Conservation (phyloP, 2,113 vertebrate species). For the Thymallus thymallus region DNA sequence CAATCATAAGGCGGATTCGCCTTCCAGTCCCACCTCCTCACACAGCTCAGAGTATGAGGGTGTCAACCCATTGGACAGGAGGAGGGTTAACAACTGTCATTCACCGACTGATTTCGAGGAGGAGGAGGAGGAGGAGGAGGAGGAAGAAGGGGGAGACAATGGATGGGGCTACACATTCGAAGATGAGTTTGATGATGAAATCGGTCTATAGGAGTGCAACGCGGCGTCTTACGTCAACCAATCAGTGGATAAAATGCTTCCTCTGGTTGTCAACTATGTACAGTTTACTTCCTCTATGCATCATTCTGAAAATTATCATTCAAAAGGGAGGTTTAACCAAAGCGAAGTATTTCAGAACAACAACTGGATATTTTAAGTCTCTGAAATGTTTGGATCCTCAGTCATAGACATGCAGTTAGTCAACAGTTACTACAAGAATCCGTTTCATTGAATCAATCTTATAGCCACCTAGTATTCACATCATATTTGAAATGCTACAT, state of each 20-base stretch:
- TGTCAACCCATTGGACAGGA: constrained; percentile 71
- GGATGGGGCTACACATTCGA: constrained; percentile 77
- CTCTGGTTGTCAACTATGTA: constrained; percentile 44
- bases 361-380: constrained; percentile 50
- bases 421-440: constrained; percentile 41
- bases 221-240: neutral
- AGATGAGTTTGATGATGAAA: constrained; percentile 83
- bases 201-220: constrained; percentile 76
- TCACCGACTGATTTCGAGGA: constrained; percentile 73
- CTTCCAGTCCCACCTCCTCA: constrained; percentile 72
- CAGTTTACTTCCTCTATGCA: constrained; percentile 44
- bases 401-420: constrained; percentile 42
- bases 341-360: constrained; percentile 26
- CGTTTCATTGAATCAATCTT: neutral
- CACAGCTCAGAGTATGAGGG: constrained; percentile 72
- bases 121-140: no score
- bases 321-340: constrained; percentile 41
- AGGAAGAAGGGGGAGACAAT: constrained; percentile 42
- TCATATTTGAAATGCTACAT: constrained; percentile 4
- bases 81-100: constrained; percentile 68
- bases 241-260: constrained; percentile 2
- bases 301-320: constrained; percentile 6
- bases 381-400: neutral
- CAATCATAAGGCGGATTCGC: constrained; percentile 57
- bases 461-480: constrained; percentile 1